A percentile compares a stretch with the other conserved stretches of the same genome.
phyloP scores from a whole-genome alignment of 1,140 invertebrate species.

The Apis florea region DNA sequence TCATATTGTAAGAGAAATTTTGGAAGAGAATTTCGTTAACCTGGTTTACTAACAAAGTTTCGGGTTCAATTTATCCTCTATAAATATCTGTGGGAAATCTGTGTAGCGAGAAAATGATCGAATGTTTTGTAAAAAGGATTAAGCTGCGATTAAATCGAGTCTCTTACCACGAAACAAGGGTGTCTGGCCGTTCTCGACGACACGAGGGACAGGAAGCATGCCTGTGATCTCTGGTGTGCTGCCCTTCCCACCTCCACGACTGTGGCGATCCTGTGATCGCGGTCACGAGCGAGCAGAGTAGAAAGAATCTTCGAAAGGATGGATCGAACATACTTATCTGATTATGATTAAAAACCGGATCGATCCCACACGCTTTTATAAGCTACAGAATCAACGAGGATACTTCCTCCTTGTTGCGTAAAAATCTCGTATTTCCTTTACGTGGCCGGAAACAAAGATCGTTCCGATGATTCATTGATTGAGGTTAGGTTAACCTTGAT shows the following conservation, averaged over 20 bases:
- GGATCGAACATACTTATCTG: slow-evolving; percentile 43
- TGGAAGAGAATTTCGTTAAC: no score
- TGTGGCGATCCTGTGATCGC: slow-evolving; percentile 35
- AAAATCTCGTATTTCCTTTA: background rate
- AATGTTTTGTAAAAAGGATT: background rate
- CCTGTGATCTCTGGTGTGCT: slow-evolving; percentile 13
- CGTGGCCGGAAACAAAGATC: background rate
- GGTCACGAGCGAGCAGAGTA: slow-evolving; percentile 30
- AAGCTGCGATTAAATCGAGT: background rate
- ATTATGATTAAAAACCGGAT: background rate
- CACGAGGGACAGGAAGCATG: slow-evolving; percentile 57
- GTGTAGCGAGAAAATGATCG: no score
- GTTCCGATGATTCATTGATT: background rate
- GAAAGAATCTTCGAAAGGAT: background rate
- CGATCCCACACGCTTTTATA: slow-evolving; percentile 38
- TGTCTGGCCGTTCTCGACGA: slow-evolving; percentile 40
- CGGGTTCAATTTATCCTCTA: no score
- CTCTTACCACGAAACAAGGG: slow-evolving; percentile 50
- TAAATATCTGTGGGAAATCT: no score
- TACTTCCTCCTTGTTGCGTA: slow-evolving; percentile 4
- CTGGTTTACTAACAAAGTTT: no score
- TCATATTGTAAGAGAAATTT: no score
- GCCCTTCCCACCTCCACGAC: background rate
- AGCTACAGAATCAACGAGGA: slow-evolving; percentile 32
- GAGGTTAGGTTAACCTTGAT: slow-evolving; percentile 1